Conservation (phyloP, 2,113 vertebrate genomes). For the Numenius arquata region DNA sequence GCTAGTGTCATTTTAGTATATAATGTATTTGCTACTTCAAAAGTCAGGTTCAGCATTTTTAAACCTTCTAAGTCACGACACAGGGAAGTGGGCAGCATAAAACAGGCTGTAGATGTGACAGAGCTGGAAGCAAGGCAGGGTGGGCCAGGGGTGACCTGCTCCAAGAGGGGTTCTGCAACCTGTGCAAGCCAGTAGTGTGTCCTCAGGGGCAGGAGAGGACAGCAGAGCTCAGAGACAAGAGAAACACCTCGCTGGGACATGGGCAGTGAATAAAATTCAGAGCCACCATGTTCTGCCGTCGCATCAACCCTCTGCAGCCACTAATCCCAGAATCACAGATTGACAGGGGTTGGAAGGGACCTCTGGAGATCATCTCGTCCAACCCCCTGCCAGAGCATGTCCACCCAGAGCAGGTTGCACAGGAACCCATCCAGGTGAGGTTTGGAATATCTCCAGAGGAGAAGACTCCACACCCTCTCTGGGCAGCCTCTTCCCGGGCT, state of each 20-base stretch:
- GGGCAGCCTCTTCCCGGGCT: not conserved
- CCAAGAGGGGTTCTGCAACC: not conserved
- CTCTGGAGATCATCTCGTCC: not conserved
- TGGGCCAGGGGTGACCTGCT: not conserved
- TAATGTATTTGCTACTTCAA: not conserved
- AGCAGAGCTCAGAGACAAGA: not conserved
- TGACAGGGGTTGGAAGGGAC: not conserved
- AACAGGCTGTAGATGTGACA: not conserved
- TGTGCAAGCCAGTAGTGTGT: fast-evolving
- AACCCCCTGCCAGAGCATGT: not conserved
- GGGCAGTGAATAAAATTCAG: not conserved
- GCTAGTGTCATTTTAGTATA: too few relatives aligned
- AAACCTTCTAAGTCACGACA: not conserved
- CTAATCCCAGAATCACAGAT: not conserved
- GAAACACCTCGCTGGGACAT: fast-evolving
- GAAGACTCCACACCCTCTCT: not conserved
- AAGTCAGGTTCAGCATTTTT: not conserved
- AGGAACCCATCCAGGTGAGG: not conserved
- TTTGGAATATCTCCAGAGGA: not conserved
- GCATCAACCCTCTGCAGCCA: not conserved
- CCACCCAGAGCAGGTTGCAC: not conserved
- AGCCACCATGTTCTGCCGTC: not conserved
- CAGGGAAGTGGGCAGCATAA: fast-evolving
- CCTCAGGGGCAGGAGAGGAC: not conserved
- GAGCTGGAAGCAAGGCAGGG: not conserved